These are phyloP conservation scores for Anoplolepis gracilipes DNA, from an alignment of 1,140 invertebrate species.

Conservation along the genomic window DNA sequence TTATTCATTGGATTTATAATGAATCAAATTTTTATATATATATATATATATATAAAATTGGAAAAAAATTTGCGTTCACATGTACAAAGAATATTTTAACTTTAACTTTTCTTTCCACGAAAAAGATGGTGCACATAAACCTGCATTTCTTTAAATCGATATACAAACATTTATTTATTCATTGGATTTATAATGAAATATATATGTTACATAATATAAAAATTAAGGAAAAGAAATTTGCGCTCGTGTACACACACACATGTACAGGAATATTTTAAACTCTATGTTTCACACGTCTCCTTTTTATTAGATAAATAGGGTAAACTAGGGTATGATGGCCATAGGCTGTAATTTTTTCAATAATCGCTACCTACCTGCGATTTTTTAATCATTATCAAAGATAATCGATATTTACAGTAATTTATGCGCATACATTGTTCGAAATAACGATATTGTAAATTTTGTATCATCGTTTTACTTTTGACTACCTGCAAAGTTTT, in stretches of 20 bases:
- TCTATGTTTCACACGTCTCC: neutral
- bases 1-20: neutral
- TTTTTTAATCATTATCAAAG: too few species aligned
- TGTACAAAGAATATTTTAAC: neutral
- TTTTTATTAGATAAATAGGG: neutral
- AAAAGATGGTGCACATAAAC: neutral
- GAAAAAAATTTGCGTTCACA: neutral
- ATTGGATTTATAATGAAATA: neutral
- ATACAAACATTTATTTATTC: neutral
- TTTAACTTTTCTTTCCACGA: too few species aligned
- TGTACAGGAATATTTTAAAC: neutral
- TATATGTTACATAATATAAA: neutral
- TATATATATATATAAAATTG: neutral
- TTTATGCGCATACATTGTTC: too few species aligned
- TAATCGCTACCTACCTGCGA: too few species aligned
- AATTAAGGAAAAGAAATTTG: neutral
- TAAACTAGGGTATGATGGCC: too few species aligned
- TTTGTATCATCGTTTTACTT: too few species aligned
- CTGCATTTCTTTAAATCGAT: neutral
- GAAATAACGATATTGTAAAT: too few species aligned
- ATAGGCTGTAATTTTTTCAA: too few species aligned
- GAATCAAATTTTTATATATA: neutral
- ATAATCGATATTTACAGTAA: too few species aligned
- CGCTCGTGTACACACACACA: neutral
- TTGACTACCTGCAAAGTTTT: too few species aligned